Evolutionary conservation across 2,797 vertebrate genomes (phyloP).

Genomic region (Thunnus albacares): DNA sequence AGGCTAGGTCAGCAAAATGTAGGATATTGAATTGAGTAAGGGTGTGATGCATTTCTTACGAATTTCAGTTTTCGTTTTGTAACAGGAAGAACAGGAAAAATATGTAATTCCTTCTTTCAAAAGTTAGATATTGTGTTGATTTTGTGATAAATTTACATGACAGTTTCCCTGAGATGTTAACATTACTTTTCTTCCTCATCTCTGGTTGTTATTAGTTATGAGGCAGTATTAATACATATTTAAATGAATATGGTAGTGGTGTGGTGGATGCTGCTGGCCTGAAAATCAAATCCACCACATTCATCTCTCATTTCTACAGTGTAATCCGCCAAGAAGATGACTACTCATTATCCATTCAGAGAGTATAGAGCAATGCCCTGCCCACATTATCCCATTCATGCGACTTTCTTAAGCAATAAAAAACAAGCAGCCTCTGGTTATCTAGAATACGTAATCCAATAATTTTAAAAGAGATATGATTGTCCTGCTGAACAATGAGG

Average conservation of each 20-base stretch:
- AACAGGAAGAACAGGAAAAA: too few species aligned
- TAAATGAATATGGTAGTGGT: not conserved
- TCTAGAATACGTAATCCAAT: slow-evolving; percentile 29
- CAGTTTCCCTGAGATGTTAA: not conserved
- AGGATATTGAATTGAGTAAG: too few species aligned
- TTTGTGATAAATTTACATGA: not conserved
- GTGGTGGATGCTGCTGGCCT: not conserved
- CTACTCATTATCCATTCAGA: slow-evolving; percentile 21
- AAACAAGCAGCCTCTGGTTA: slow-evolving; percentile 28
- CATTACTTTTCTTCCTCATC: not conserved
- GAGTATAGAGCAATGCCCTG: slow-evolving; percentile 2
- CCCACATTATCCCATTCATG: slow-evolving; percentile 13
- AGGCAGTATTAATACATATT: not conserved
- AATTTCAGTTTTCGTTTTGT: too few species aligned
- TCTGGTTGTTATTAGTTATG: not conserved
- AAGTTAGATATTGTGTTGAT: not conserved
- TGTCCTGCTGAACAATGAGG: slow-evolving; percentile 33
- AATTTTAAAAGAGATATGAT: slow-evolving; percentile 38
- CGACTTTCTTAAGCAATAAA: slow-evolving; percentile 18
- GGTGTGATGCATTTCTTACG: too few species aligned
- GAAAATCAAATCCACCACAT: not conserved
- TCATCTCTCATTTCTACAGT: not conserved
- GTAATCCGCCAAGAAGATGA: not conserved
- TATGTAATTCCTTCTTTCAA: too few species aligned
- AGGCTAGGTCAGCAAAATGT: too few species aligned